Base-by-base conservation (phyloP, 1,140 invertebrate genomes). In the Choristoneura fumiferana region DNA sequence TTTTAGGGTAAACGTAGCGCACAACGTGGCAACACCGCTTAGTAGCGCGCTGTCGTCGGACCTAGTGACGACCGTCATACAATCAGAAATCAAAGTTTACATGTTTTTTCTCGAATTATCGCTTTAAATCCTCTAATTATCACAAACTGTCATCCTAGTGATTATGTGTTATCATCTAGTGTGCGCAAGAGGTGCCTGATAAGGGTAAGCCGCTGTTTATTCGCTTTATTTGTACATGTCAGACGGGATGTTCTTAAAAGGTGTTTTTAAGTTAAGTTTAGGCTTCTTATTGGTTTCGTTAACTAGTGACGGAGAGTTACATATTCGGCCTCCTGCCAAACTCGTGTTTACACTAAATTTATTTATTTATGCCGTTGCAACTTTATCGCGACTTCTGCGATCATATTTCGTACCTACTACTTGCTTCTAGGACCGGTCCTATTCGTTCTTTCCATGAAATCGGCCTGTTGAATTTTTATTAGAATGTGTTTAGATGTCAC, bases 121-220 rank as follows among this genome's bases (percentile, higher is more conserved):
- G 60, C 55, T 67, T 56, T 55, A 69, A 77, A 73, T 73, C 64
- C 59, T 36, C 49, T 65, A 62, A 62, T 74, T 73, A 78, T 78
- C 64, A 60, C 69, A 14, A 65, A 69, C 60, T 69, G 67, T 76
- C 73, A 63, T 76, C 78, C 63, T 73, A 76, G 83, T 87, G 84
- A 87, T 87, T 87, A 86, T 87, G 83, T 86, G 80, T 72, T 80
- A 76, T 82, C 74, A 80, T 76, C 71, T 71, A 55, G 61, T 74
- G 78, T 73, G 82, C 67, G 60, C 49, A 58, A 56, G 70, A 76
- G 75, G 67, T 71, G 73, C 71, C 68, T 76, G 81, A 87, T 85
- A 88, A 88, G 73, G 81, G 85, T 84, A 84, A 84, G 83, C 65
- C 70, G 13, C 56, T 56, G 53, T 67, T 67, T 67, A 56, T 55